phyloP scores from a whole-genome alignment of 1,140 invertebrate species.

The Nebria ingens region DNA sequence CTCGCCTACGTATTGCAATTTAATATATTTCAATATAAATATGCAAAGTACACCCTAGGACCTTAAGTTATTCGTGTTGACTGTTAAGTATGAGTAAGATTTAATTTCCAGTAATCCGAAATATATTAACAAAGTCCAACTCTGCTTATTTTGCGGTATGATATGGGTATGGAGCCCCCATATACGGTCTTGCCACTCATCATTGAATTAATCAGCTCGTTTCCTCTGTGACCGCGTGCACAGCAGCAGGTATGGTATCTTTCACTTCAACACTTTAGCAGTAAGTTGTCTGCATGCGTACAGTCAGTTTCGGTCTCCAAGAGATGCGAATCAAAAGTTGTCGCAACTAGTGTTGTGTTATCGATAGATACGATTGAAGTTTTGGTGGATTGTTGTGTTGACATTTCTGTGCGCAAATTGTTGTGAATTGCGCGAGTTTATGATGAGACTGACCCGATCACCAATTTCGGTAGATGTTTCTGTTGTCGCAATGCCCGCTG shows the following conservation, averaged over 20 bases:
- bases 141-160: not conserved
- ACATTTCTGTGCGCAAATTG: conserved; percentile 36
- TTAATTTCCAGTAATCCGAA: too few relatives aligned
- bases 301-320: conserved; percentile 12
- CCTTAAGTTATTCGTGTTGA: too few relatives aligned
- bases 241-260: not conserved
- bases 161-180: too few relatives aligned
- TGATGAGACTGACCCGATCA: conserved; percentile 19
- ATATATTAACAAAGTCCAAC: not conserved
- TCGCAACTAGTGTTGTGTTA: not conserved
- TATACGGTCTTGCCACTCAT: not conserved
- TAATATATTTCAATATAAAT: too few relatives aligned
- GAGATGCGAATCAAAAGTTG: not conserved
- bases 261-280: not conserved
- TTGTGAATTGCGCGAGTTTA: conserved; percentile 23
- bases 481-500: conserved; percentile 42
- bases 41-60: too few relatives aligned
- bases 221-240: not conserved
- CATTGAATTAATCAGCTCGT: not conserved
- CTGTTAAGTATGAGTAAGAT: too few relatives aligned
- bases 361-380: not conserved
- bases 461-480: conserved; percentile 40
- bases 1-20: too few relatives aligned
- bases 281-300: conserved; percentile 10
- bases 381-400: too few relatives aligned